Percentiles rank a stretch among this genome's conserved stretches.
phyloP scores from a whole-genome alignment of 2,888 invertebrate genomes.

The Dichetophora obliterata region DNA sequence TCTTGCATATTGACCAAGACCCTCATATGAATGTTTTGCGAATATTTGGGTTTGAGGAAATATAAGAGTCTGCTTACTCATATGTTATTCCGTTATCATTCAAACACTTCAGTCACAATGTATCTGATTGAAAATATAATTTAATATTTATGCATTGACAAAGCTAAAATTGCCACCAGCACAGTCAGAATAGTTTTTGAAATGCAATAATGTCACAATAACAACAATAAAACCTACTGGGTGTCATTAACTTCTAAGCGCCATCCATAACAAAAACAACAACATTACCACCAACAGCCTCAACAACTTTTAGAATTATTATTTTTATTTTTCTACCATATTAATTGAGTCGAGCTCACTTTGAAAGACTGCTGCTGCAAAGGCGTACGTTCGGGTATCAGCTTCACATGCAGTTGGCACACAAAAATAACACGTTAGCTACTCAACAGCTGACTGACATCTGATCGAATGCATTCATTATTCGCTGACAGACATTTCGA shows the following conservation, averaged over 20 bases:
- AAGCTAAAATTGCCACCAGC: not conserved
- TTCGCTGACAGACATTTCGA: conserved; percentile 41
- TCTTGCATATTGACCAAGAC: too few relatives aligned
- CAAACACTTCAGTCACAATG: too few relatives aligned
- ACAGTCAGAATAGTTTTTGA: too few relatives aligned
- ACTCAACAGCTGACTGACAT: conserved; percentile 35
- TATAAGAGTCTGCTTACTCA: too few relatives aligned
- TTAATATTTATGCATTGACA: too few relatives aligned
- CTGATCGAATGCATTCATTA: conserved; percentile 47
- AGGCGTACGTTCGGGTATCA: not conserved
- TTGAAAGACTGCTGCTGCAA: not conserved
- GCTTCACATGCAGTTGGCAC: not conserved
- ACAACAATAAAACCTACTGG: not conserved
- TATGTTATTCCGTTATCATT: too few relatives aligned
- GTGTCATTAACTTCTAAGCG: conserved; percentile 21
- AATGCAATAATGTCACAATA: not conserved
- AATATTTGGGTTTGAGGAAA: too few relatives aligned
- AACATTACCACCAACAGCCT: not conserved
- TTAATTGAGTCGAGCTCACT: not conserved
- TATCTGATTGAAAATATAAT: too few relatives aligned
- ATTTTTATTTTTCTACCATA: not conserved
- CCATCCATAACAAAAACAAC: not conserved
- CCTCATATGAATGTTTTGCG: too few relatives aligned
- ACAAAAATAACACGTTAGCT: not conserved
- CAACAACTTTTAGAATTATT: not conserved